Percentiles rank a stretch among this genome's conserved stretches.
phyloP scores from a whole-genome alignment of 2,113 vertebrate genomes.

The Rhea americana region DNA sequence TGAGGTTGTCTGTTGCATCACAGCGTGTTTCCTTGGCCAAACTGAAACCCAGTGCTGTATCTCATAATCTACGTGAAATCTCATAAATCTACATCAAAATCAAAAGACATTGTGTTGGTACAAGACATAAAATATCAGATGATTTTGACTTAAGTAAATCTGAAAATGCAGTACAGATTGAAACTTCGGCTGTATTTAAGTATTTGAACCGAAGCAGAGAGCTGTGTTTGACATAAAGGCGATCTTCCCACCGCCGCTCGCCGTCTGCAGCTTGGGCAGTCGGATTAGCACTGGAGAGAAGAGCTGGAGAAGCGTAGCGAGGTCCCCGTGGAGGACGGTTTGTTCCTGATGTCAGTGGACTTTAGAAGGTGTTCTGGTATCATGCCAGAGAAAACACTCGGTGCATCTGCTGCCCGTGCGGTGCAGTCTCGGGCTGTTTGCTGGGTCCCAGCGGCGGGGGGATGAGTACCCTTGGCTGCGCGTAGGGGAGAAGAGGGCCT shows the following conservation, averaged over 20 bases:
- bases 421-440: background rate
- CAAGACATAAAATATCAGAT: too few relatives aligned
- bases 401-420: accelerated
- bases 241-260: background rate
- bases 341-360: background rate
- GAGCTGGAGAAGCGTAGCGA: background rate
- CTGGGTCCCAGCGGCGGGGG: background rate
- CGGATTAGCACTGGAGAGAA: background rate
- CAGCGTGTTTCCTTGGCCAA: background rate
- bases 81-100: too few relatives aligned
- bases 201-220: background rate
- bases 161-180: too few relatives aligned
- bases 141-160: background rate
- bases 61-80: background rate
- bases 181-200: background rate
- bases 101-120: too few relatives aligned
- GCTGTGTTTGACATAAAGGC: accelerated
- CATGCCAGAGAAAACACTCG: background rate
- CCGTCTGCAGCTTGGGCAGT: background rate
- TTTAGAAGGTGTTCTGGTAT: background rate
- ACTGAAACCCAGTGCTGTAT: background rate
- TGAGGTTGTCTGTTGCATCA: background rate
- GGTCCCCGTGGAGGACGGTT: background rate
- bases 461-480: background rate
- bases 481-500: background rate